Evolutionary conservation across 2,113 vertebrate genomes (phyloP).

Genomic region (Gnathonemus echidnorhynchus): DNA sequence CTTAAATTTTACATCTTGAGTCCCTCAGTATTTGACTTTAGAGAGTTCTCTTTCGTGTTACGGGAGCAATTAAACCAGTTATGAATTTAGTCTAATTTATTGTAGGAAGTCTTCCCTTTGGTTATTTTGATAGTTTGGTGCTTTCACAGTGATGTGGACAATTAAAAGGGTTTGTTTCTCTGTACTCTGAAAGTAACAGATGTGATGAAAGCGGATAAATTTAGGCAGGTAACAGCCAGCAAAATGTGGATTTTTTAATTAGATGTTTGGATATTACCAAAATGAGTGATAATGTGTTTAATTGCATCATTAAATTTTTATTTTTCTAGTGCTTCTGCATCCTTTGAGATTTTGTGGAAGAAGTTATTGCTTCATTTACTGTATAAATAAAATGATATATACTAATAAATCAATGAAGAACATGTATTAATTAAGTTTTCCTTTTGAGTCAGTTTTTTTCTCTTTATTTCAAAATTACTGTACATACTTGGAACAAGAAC

Average conservation of each 20-base stretch:
- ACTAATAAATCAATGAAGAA: neutral
- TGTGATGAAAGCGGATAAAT: neutral
- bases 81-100: neutral
- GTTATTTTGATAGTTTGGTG: constrained; percentile 9
- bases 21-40: constrained; percentile 9
- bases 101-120: neutral
- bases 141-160: constrained; percentile 26
- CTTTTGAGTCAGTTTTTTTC: neutral
- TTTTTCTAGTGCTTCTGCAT: constrained; percentile 41
- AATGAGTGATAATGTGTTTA: constrained; percentile 27
- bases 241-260: constrained; percentile 25
- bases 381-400: constrained; percentile 22
- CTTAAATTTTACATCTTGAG: constrained; percentile 1
- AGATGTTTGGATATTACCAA: constrained; percentile 37
- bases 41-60: neutral
- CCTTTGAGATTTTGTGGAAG: constrained; percentile 30
- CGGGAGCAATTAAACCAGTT: neutral
- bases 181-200: constrained; percentile 17
- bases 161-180: constrained; percentile 20
- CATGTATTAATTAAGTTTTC: neutral
- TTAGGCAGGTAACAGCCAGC: constrained; percentile 21
- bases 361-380: constrained; percentile 16
- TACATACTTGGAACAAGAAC: neutral
- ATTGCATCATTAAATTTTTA: constrained; percentile 36
- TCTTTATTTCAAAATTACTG: neutral